phyloP scores from a whole-genome alignment of 2,888 invertebrate genomes.

The Cactoblastis cactorum region DNA sequence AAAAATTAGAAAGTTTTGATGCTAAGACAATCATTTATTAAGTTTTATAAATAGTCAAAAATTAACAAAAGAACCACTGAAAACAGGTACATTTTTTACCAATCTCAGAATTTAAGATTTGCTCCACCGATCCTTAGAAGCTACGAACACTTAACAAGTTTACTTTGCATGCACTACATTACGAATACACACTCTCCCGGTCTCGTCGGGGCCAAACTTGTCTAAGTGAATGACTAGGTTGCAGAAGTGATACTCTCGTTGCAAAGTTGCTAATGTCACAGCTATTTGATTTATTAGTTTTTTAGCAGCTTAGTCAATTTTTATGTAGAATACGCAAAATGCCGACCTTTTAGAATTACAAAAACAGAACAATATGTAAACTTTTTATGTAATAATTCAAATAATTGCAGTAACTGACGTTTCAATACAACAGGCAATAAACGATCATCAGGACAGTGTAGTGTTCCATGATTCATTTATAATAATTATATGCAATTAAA shows the following conservation, averaged over 20 bases:
- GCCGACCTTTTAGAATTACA: neutral
- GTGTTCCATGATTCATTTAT: too few species aligned
- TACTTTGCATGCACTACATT: constrained; percentile 71
- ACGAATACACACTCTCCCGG: constrained; percentile 58
- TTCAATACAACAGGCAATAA: too few species aligned
- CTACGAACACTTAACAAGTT: constrained; percentile 77
- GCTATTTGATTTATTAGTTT: constrained; percentile 3
- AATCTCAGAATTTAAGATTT: constrained; percentile 74
- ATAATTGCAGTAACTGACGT: too few species aligned
- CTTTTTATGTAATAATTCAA: too few species aligned
- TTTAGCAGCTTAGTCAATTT: constrained; percentile 22
- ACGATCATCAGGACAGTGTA: too few species aligned
- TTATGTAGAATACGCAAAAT: neutral
- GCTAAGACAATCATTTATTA: constrained; percentile 78
- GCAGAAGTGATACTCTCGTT: constrained; percentile 59
- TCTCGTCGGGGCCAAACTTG: constrained; percentile 48
- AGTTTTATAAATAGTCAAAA: constrained; percentile 77
- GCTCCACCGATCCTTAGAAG: constrained; percentile 71
- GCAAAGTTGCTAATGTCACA: constrained; percentile 31
- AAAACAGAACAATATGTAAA: too few species aligned
- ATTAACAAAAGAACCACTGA: constrained; percentile 77
- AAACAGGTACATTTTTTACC: constrained; percentile 77
- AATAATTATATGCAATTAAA: too few species aligned
- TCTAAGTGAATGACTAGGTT: constrained; percentile 77
- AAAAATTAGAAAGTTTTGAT: constrained; percentile 52